Base-by-base conservation (phyloP, 2,888 invertebrate species). In the Tiliacea citrago region DNA sequence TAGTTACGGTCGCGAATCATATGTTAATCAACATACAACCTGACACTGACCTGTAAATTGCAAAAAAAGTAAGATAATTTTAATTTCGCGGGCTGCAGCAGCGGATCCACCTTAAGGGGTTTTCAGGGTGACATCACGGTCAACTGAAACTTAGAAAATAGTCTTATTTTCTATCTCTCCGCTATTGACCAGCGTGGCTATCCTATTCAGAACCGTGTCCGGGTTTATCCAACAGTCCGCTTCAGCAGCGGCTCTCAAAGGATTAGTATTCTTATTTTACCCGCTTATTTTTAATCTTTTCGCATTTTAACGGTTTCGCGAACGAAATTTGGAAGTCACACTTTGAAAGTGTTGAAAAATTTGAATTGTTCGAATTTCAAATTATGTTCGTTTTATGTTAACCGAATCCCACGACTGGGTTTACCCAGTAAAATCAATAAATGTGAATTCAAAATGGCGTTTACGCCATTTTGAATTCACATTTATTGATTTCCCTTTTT, bases 211-310 rank as follows among this genome's bases (percentile, higher is more conserved):
- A 69, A 29, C 49, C 68, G 70, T 81, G 74, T 70, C 71, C 45
- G 58, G 75, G 78, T 76, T 79, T 68, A 76, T 70, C 53, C 67
- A 29, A 66, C 79, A 84, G 82, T 76, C 74, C 68, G 42, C 75
- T 76, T 74, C 65, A 39, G 49, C 51, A 24, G 49, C 60, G 39
- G 9, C 75, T 78, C 68, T 72, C 18, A 73, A 73, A 68, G 75
- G 73, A 81, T 83, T 78, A 73, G 62, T 68, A 68, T 73, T 78
- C 68, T 68, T 83, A 70, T 21, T 75, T 61, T 53, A 74, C 51
- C 60, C 71, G 60, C 63, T 73, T 76, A 72, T 63, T 72, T 82
- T 78, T 63, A 73, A 71, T 73, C 63, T 60, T 74, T 75, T 73
- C 29, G 55, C 57, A 60, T 53, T 69, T 68, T 68, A 68, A 53